Base-by-base conservation (phyloP, 30 jellyfish, hydroid and myxozoan genomes). In the Turritopsis dohrnii region DNA sequence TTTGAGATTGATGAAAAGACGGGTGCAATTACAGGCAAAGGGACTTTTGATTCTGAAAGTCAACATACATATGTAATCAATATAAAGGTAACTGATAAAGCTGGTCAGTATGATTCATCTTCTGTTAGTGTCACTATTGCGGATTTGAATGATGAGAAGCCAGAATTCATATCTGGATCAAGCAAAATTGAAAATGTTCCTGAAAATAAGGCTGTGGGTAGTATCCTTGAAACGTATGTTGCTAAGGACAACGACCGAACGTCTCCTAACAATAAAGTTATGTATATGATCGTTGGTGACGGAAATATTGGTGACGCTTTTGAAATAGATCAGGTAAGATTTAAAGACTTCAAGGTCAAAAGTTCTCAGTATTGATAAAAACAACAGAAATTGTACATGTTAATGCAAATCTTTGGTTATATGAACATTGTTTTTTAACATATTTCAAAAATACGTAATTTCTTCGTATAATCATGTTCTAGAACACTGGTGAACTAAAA, bases 1-100 rank as follows among this genome's bases (percentile, higher is more conserved):
- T 94, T 94, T 79, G 92, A 87, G n/a, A 90, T 94, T 7, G 95
- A 89, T 79, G 53, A 88, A n/a, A 77, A 85, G 71, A 71, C 95
- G 8, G 99, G 99, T 81, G 18, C 8, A 8, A 84, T 92, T 16
- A 81, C 71, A 71, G 95, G 90, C 0, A 66, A 94, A 0, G 90
- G 54, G 8, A 80, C 16, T 54, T 69, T 69, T 22, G 98, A 92
- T 66, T 86, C 96, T 18, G 98, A 92, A 65, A 85, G 69, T 52
- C 21, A 17, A 25, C 76, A 53, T 29, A 20, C 27, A 20, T 92
- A 88, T 83, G 80, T 66, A 1, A 29, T 88, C 16, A 82, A 81
- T 5, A 93, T 92, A 29, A 75, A 31, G 28, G 98, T 82, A 28
- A 81, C 52, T 69, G 98, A 92, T 72, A 89, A 85, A 7, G 98